Base-by-base conservation (phyloP, 2,888 invertebrate species). In the Dysmachus trigonus region DNA sequence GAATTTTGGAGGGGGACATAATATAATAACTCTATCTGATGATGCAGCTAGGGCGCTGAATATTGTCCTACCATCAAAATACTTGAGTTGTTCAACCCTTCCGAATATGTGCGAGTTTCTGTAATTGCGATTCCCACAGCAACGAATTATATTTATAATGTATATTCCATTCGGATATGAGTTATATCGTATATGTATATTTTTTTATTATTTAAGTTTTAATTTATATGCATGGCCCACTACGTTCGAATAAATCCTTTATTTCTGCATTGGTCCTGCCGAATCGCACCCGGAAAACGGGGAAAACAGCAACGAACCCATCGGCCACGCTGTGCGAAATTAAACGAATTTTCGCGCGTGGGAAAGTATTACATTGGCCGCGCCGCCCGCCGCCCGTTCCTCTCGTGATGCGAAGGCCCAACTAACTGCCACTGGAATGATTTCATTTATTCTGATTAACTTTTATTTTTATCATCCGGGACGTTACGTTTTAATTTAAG, bases 391-490 rank as follows among this genome's bases (percentile, higher is more conserved):
- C n/a, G n/a, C n/a, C n/a, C n/a, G n/a, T n/a, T n/a, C n/a, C n/a
- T n/a, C n/a, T 22, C 35, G 41, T 76, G 35, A 76, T 41, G 47
- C 15, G 30, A 77, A 27, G 30, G 30, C 47, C 38, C 47, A 47
- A 27, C 30, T 77, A 51, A 47, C 77, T 77, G 51, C 27, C 18
- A 13, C 77, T 30, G 90, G 79, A 81, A 85, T 86, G 83, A 81
- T 85, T 85, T 86, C 72, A 87, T 86, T 86, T 86, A 84, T 85
- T 81, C 81, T 85, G 85, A 86, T 86, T 86, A 85, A 86, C 77
- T 86, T 85, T 76, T 87, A 74, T 86, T 86, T 85, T 83, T 79
- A 83, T 79, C 71, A 86, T 72, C 72, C 41, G 47, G 79, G 85
- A 84, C 77, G 71, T 84, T 47, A 30, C 84, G 51, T 86, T 87